Evolutionary conservation across 2,888 invertebrate genomes (phyloP).

Genomic region (Dolichopus griseipennis): DNA sequence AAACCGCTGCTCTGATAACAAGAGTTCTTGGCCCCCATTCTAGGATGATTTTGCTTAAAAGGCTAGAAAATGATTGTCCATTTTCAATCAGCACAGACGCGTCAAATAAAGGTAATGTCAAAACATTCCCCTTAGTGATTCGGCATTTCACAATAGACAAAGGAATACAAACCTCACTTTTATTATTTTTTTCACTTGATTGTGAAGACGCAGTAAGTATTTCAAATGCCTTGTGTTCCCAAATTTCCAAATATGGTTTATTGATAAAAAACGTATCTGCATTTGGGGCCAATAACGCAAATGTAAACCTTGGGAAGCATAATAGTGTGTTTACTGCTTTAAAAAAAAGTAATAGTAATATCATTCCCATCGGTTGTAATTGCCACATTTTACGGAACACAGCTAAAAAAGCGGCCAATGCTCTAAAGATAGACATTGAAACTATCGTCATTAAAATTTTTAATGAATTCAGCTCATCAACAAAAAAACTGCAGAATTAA

Average conservation of each 20-base stretch:
- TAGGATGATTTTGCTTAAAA: constrained; percentile 8
- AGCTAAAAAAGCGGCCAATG: constrained; percentile 11
- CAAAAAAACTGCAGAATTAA: constrained; percentile 11
- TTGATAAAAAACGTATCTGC: constrained; percentile 13
- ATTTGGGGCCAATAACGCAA: constrained; percentile 12
- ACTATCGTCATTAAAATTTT: constrained; percentile 11
- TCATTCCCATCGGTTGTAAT: constrained; percentile 12
- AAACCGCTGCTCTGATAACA: constrained; percentile 13
- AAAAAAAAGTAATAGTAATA: constrained; percentile 11
- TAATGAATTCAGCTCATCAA: constrained; percentile 12
- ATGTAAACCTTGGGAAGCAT: constrained; percentile 10
- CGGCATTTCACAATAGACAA: constrained; percentile 10
- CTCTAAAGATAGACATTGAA: constrained; percentile 12
- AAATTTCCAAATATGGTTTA: constrained; percentile 8
- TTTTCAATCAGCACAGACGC: constrained; percentile 12
- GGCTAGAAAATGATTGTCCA: constrained; percentile 9
- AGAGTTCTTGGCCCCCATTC: constrained; percentile 12
- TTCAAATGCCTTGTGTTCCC: constrained; percentile 10
- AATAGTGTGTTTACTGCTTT: constrained; percentile 13
- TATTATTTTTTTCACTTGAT: constrained; percentile 12
- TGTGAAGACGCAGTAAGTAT: constrained; percentile 11
- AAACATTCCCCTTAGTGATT: constrained; percentile 12
- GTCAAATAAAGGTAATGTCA: constrained; percentile 11
- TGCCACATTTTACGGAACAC: constrained; percentile 8
- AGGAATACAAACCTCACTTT: constrained; percentile 10